Percentiles rank a stretch among this genome's conserved stretches.
Conservation (phyloP, 2,113 vertebrate genomes). For the Rattus norvegicus region DNA sequence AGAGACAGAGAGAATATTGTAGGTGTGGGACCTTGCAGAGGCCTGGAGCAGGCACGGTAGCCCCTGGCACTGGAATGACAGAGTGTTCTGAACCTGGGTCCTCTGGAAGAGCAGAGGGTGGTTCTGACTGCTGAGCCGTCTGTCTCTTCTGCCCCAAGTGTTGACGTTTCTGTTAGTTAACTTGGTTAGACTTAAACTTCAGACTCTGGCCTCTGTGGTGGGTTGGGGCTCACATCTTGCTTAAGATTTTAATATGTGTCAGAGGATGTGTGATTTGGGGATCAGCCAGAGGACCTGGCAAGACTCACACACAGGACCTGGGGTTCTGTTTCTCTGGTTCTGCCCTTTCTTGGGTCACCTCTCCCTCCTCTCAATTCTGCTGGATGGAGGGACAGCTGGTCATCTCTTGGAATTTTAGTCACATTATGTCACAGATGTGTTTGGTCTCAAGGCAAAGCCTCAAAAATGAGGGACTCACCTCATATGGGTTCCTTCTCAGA, state of each 20-base stretch:
- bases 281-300: not conserved
- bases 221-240: not conserved
- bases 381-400: not conserved
- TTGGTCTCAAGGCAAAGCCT: not conserved
- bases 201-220: not conserved
- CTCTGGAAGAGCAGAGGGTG: not conserved
- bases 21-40: not conserved
- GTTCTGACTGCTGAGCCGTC: not conserved
- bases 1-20: not conserved
- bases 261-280: not conserved
- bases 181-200: not conserved
- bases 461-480: not conserved
- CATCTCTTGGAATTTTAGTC: not conserved
- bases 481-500: fast-evolving
- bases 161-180: not conserved
- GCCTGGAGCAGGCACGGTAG: not conserved
- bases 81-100: not conserved
- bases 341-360: not conserved
- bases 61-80: not conserved
- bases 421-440: fast-evolving
- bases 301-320: not conserved
- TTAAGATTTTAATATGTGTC: not conserved
- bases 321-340: not conserved
- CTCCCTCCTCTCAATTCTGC: not conserved
- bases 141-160: not conserved